Conservation (phyloP, 2,888 invertebrate genomes). For the Frankliniella intonsa region DNA sequence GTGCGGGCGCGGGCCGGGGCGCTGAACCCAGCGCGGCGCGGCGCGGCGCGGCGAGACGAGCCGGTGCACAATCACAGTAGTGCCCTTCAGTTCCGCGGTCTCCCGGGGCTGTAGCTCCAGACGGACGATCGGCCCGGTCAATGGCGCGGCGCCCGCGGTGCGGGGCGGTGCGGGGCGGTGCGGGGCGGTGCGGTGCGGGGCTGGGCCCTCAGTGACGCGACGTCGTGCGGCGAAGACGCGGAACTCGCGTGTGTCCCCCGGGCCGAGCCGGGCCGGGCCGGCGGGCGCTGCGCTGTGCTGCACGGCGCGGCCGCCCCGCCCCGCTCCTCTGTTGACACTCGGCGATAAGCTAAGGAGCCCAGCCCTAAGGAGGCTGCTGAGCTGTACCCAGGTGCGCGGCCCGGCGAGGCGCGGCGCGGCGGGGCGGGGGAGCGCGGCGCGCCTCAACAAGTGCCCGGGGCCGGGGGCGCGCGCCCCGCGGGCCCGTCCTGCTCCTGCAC, state of each 20-base stretch:
- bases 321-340: neutral
- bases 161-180: neutral
- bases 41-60: too few relatives aligned
- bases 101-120: too few relatives aligned
- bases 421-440: neutral
- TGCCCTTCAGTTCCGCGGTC: too few relatives aligned
- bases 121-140: too few relatives aligned
- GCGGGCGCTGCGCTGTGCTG: neutral
- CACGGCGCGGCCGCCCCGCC: neutral
- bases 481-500: neutral
- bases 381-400: neutral
- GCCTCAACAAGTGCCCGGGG: slow-evolving; percentile 4
- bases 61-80: too few relatives aligned
- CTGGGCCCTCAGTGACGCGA: neutral
- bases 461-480: neutral
- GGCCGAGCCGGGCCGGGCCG: too few relatives aligned
- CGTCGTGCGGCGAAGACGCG: neutral
- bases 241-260: too few relatives aligned
- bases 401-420: too few relatives aligned
- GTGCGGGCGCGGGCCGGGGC: too few relatives aligned
- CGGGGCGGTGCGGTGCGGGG: too few relatives aligned
- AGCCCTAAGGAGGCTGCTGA: neutral
- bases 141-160: neutral
- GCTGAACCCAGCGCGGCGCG: too few relatives aligned
- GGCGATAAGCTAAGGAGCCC: neutral